Percentiles rank a stretch among this genome's conserved stretches.
These are phyloP conservation scores for Zaprionus inermis DNA, from an alignment of 1,140 invertebrate genomes.

Conservation along the genomic window DNA sequence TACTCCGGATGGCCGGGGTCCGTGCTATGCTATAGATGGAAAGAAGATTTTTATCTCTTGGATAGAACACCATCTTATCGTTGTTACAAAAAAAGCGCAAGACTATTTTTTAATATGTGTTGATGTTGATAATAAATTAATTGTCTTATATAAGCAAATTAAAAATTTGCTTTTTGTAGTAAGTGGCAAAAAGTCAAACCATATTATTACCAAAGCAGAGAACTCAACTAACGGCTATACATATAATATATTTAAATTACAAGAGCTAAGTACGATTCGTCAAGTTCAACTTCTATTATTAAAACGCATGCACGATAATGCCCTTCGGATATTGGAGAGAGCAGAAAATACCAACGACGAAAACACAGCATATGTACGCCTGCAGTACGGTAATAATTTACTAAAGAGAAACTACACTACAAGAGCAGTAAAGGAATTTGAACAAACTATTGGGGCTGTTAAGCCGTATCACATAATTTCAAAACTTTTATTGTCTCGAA, in stretches of 20 bases:
- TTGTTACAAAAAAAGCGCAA: constrained; percentile 31
- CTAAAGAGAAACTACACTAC: constrained; percentile 33
- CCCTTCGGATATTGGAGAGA: constrained; percentile 50
- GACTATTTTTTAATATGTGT: constrained; percentile 39
- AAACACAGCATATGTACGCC: constrained; percentile 38
- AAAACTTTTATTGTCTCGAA: constrained; percentile 50
- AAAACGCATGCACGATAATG: constrained; percentile 55
- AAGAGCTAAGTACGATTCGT: constrained; percentile 34
- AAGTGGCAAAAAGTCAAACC: constrained; percentile 13
- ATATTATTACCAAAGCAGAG: constrained; percentile 44
- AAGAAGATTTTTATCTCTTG: constrained; percentile 51
- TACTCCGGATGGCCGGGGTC: constrained; percentile 58
- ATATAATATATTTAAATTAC: constrained; percentile 28
- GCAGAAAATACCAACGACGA: constrained; percentile 10
- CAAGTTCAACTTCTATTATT: constrained; percentile 42
- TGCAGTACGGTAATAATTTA: constrained; percentile 65
- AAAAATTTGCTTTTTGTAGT: constrained; percentile 41
- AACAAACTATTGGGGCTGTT: constrained; percentile 56
- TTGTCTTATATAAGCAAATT: constrained; percentile 56
- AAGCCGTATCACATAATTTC: constrained; percentile 62
- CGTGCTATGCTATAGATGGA: constrained; percentile 65
- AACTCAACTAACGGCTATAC: neutral
- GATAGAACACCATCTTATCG: constrained; percentile 48
- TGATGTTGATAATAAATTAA: constrained; percentile 63
- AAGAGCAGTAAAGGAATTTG: constrained; percentile 53